Evolutionary conservation across 2,888 invertebrate genomes (phyloP).

Genomic region (Eupithecia vulgata): DNA sequence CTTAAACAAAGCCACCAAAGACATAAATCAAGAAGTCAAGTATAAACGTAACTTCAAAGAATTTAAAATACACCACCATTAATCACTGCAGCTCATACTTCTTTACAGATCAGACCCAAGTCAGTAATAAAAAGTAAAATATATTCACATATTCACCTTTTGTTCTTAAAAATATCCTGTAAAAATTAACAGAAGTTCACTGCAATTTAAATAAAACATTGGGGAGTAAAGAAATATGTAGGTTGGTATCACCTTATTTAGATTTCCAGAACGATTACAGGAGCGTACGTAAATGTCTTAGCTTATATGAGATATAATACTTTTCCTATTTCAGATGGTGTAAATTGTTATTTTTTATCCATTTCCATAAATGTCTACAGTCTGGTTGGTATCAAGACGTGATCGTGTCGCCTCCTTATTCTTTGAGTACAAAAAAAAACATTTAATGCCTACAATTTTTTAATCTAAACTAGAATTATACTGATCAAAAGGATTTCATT

Average conservation of each 20-base stretch:
- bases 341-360: neutral
- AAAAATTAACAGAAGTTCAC: neutral
- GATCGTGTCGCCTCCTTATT: neutral
- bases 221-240: neutral
- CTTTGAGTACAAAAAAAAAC: no score
- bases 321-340: neutral
- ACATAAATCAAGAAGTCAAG: constrained; percentile 28
- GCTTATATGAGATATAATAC: no score
- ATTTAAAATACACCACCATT: constrained; percentile 25
- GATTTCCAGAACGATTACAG: no score
- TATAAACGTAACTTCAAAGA: constrained; percentile 33
- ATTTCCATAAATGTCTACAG: neutral
- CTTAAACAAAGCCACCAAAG: constrained; percentile 23
- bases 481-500: no score
- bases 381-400: no score
- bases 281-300: no score
- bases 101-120: constrained; percentile 12
- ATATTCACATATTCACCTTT: constrained; percentile 42
- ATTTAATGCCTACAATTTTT: no score
- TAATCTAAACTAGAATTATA: no score
- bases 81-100: constrained; percentile 25
- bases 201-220: neutral
- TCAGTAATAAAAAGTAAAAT: constrained; percentile 13
- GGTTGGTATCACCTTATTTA: no score
- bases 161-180: constrained; percentile 28